Evolutionary conservation across 2,797 vertebrate genomes (phyloP).

Genomic region (Cetoscarus ocellatus): DNA sequence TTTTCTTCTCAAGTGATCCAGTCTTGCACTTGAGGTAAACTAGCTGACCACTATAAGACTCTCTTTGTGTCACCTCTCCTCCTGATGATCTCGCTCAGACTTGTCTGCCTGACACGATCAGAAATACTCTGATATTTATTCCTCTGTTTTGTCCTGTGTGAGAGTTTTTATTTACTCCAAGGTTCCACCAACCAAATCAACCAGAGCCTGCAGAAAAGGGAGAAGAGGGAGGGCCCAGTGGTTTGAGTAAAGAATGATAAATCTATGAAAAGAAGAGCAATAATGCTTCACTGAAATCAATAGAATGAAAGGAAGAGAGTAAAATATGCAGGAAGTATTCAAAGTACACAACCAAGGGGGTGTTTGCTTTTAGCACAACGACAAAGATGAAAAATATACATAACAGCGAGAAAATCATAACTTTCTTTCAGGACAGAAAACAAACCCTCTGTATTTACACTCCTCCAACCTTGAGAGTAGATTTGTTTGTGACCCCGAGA

Average conservation of each 20-base stretch:
- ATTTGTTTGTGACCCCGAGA: background rate
- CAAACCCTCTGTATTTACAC: background rate
- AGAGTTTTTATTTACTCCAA: slow-evolving; percentile 3
- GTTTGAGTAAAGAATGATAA: background rate
- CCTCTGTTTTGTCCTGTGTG: background rate
- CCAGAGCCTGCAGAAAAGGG: slow-evolving; percentile 6
- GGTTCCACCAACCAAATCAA: slow-evolving; percentile 5
- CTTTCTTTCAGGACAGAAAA: background rate
- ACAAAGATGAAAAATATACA: background rate
- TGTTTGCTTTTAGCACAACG: slow-evolving; percentile 6
- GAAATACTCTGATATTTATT: background rate
- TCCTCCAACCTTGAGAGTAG: slow-evolving; percentile 15
- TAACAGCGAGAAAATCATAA: slow-evolving; percentile 2
- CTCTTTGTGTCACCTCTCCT: slow-evolving; percentile 6
- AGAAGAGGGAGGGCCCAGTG: background rate
- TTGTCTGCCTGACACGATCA: slow-evolving; percentile 32
- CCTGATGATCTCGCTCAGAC: slow-evolving; percentile 20
- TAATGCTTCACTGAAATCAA: slow-evolving; percentile 4
- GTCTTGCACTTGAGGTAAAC: slow-evolving; percentile 11
- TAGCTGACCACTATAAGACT: background rate
- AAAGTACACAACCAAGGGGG: slow-evolving; percentile 2
- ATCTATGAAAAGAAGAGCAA: slow-evolving; percentile 31
- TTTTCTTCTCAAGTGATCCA: background rate
- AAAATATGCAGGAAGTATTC: slow-evolving; percentile 12
- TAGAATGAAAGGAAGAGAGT: background rate